Evolutionary conservation across 2,797 vertebrate genomes (phyloP).

Genomic region (Hylomyscus alleni): DNA sequence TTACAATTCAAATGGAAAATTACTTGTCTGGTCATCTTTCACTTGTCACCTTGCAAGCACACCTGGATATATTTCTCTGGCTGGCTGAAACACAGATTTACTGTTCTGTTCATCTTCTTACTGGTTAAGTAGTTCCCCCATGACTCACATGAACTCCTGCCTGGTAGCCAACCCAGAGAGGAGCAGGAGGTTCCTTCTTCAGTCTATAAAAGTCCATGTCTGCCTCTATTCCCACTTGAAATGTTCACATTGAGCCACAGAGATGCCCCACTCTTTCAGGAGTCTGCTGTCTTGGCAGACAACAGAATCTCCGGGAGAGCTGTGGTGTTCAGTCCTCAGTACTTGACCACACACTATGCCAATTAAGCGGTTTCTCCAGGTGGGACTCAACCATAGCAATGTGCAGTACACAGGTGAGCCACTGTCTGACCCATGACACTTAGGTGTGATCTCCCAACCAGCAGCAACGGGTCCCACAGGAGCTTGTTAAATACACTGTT

Average conservation of each 20-base stretch:
- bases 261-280: not conserved
- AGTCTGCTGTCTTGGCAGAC: not conserved
- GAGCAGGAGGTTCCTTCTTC: not conserved
- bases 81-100: not conserved
- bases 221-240: not conserved
- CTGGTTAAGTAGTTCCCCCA: not conserved
- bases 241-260: not conserved
- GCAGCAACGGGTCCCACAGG: not conserved
- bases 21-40: not conserved
- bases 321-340: not conserved
- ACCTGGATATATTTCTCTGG: not conserved
- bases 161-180: not conserved
- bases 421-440: not conserved
- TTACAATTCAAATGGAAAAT: not conserved
- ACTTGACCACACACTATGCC: constrained; percentile 51
- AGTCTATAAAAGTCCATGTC: not conserved
- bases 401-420: not conserved
- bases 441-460: not conserved
- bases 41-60: not conserved
- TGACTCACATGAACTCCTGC: not conserved
- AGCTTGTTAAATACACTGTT: constrained; percentile 8
- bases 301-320: not conserved
- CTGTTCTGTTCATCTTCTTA: not conserved
- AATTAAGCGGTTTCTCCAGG: not conserved
- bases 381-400: not conserved